Evolutionary conservation across 1,140 invertebrate genomes (phyloP), one percentile per base, ranked within the genome.

Genomic region (Drosophila bifasciata): DNA sequence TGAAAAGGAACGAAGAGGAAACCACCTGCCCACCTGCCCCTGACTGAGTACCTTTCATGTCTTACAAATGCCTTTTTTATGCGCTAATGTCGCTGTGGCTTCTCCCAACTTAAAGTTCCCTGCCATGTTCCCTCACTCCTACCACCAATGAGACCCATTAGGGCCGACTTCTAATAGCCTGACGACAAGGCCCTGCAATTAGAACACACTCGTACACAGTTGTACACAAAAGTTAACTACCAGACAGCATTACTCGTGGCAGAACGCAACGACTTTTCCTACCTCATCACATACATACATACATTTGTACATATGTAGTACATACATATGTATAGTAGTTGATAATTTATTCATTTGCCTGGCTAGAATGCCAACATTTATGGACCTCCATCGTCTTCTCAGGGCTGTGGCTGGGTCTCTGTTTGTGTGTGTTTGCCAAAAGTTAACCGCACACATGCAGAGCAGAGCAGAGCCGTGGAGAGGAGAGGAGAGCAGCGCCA

Each of bases 271-370:
- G 66, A 68, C 66, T 68, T 67, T 56, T 74, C 64, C 73, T 58
- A 58, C 71, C 85, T 74, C 78, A 56, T 74, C 78, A 56, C 77
- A 70, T 77, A 36, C 32, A 36, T 36, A n/a, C n/a, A n/a, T n/a
- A n/a, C n/a, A n/a, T n/a, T n/a, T n/a, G n/a, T n/a, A n/a, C n/a
- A n/a, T n/a, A n/a, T n/a, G n/a, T n/a, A n/a, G n/a, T n/a, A n/a
- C n/a, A n/a, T n/a, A n/a, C n/a, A n/a, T n/a, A n/a, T n/a, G n/a
- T n/a, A n/a, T n/a, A n/a, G n/a, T n/a, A 86, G 81, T 86, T 86
- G 83, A 86, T 86, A 88, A 86, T 86, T 86, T 86, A 86, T 86
- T 86, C 81, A 86, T 86, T 86, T 78, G 74, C 83, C 53, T n/a
- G 58, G 59, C 68, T 39, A 57, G 44, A 51, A 50, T 58, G 50